Evolutionary conservation across 2,888 invertebrate genomes (phyloP), one percentile per base, ranked within the genome.

Genomic region (Drosophila siamana): DNA sequence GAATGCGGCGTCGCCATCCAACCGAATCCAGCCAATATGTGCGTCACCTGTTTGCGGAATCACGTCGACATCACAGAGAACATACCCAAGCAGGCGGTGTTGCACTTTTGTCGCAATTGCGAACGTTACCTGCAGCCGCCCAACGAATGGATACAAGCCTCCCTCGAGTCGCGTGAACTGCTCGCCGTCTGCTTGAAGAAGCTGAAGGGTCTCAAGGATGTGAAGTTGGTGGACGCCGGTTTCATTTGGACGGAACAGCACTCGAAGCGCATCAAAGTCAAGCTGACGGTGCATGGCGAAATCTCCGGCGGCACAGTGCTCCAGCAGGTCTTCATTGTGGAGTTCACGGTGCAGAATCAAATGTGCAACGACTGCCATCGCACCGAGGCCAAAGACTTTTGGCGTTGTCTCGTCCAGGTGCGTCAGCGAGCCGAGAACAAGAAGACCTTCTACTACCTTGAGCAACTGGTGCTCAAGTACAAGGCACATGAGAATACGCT

Each of bases 211-310:
- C 93, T 99, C 6, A 96, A 95, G 88, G 95, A 96, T 90, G 97
- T 99, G 0, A 97, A 98, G 89, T 93, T 99, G 13, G 94, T 99
- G 57, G 99, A 99, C 94, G 99, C 99, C 40, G 96, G 96, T 0
- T 99, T 99, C 93, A 95, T 98, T 3, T 99, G 99, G 99, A 99
- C 99, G 8, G 99, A 99, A 91, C 98, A 99, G 36, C 99, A 99
- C 93, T 99, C 99, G 0, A 98, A 98, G 92, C 94, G 99, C 76
- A 95, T 99, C 55, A 99, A 99, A 94, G 96, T 98, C 69, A 97
- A 98, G 93, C 92, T 99, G 60, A 98, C 98, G 1, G 96, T 99
- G 9, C 98, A 99, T 92, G 98, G 97, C 47, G 98, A 99, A 93
- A 96, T 99, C 1, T 93, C 97, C 89, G 96, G 97, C 22, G 98